A percentile compares a stretch with the other conserved stretches of the same genome.
Conservation (phyloP, 30 jellyfish, hydroid and myxozoan genomes). For the Aurelia coerulea region DNA sequence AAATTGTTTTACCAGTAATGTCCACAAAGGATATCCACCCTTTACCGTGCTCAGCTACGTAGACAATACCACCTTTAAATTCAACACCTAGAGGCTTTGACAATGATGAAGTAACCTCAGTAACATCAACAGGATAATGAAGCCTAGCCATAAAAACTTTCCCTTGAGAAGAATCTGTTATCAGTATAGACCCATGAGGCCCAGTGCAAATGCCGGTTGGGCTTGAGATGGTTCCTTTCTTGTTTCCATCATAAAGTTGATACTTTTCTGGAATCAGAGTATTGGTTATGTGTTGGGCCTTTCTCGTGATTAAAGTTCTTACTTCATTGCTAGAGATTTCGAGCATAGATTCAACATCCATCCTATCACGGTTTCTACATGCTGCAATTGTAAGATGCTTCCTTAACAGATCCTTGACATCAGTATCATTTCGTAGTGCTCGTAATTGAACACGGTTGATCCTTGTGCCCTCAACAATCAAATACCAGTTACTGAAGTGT, state of each 20-base stretch:
- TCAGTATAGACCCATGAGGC: not conserved
- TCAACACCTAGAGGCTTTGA: not conserved
- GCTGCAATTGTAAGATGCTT: too few relatives aligned
- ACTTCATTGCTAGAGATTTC: too few relatives aligned
- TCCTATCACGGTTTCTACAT: too few relatives aligned
- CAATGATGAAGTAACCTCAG: not conserved
- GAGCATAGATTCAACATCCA: too few relatives aligned
- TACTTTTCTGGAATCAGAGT: not conserved
- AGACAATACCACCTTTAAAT: slow-evolving; percentile 1
- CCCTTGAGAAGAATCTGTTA: slow-evolving; percentile 2
- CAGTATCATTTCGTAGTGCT: too few relatives aligned
- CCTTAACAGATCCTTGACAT: too few relatives aligned
- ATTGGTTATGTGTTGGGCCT: not conserved
- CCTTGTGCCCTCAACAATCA: too few relatives aligned
- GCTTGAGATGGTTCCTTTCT: slow-evolving; percentile 9
- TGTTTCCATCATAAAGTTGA: slow-evolving; percentile 5
- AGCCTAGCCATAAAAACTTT: slow-evolving; percentile 3
- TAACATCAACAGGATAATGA: too few relatives aligned
- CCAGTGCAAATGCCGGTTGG: slow-evolving; percentile 5
- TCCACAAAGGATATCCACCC: not conserved
- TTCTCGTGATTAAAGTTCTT: not conserved
- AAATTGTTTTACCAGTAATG: not conserved
- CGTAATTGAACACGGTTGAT: too few relatives aligned
- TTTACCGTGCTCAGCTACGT: not conserved
- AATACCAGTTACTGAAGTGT: too few relatives aligned